These are phyloP conservation scores for Simalia tracyae DNA, from an alignment of 2,797 vertebrate genomes.

Conservation along the genomic window DNA sequence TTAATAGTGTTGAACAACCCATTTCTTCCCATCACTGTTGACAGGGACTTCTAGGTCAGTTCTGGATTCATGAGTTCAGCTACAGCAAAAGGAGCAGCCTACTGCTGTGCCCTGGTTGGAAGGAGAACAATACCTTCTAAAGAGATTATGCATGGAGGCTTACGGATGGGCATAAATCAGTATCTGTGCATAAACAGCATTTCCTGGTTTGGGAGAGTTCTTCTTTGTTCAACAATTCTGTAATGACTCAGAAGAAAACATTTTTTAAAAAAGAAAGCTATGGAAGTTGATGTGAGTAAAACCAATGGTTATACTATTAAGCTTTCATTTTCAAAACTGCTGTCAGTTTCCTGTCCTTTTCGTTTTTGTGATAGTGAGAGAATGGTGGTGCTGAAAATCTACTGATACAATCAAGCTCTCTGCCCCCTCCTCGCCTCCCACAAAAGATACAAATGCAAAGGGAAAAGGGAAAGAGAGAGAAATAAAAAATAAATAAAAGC, in stretches of 20 bases:
- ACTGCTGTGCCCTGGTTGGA: neutral
- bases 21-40: neutral
- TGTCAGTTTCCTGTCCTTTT: constrained; percentile 1
- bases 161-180: neutral
- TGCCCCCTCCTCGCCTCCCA: neutral
- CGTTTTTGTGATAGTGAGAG: neutral
- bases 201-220: neutral
- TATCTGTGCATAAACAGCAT: neutral
- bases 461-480: neutral
- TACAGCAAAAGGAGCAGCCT: neutral
- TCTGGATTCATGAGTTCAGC: neutral
- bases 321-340: neutral
- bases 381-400: neutral
- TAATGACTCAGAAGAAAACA: neutral
- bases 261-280: neutral
- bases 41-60: neutral
- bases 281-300: neutral
- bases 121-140: too few relatives aligned
- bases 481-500: neutral
- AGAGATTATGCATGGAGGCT: neutral
- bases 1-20: neutral
- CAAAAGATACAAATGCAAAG: neutral
- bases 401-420: neutral
- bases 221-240: neutral
- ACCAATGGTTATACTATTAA: neutral